These are phyloP conservation scores for Phymastichus coffea DNA, from an alignment of 1,140 invertebrate genomes.

Conservation along the genomic window DNA sequence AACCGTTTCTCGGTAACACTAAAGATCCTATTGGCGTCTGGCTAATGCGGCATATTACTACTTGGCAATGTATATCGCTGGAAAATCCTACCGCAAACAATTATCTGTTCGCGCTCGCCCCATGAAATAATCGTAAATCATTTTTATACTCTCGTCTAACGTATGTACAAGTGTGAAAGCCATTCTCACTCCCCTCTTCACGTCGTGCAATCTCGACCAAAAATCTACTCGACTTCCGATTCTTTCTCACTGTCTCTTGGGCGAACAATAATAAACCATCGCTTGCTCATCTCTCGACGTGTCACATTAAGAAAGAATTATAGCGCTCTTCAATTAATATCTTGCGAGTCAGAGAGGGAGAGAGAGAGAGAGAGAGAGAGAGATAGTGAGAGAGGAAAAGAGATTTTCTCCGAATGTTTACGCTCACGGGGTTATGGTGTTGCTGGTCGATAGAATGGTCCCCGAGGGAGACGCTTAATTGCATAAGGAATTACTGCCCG, in stretches of 20 bases:
- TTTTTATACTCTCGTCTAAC: too few species aligned
- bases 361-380: too few species aligned
- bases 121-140: too few species aligned
- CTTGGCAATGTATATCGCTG: too few species aligned
- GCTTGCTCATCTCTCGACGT: slow-evolving; percentile 44
- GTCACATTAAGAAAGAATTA: slow-evolving; percentile 55
- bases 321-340: slow-evolving; percentile 51
- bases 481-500: neutral
- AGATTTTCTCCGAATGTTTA: slow-evolving; percentile 34
- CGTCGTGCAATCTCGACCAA: slow-evolving; percentile 6
- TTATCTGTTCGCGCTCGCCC: too few species aligned
- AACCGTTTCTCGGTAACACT: too few species aligned
- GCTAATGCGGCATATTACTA: too few species aligned
- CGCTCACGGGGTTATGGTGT: neutral
- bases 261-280: slow-evolving; percentile 48
- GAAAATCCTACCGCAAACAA: too few species aligned
- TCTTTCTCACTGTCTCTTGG: slow-evolving; percentile 47
- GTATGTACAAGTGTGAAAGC: too few species aligned
- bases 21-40: too few species aligned
- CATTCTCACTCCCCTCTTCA: too few species aligned
- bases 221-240: slow-evolving; percentile 45
- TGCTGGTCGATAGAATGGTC: neutral
- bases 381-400: too few species aligned
- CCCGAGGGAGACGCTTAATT: neutral
- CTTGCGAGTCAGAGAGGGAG: neutral